These are phyloP conservation scores for Pseudomugil gertrudae DNA, from an alignment of 2,797 vertebrate genomes.

Conservation along the genomic window DNA sequence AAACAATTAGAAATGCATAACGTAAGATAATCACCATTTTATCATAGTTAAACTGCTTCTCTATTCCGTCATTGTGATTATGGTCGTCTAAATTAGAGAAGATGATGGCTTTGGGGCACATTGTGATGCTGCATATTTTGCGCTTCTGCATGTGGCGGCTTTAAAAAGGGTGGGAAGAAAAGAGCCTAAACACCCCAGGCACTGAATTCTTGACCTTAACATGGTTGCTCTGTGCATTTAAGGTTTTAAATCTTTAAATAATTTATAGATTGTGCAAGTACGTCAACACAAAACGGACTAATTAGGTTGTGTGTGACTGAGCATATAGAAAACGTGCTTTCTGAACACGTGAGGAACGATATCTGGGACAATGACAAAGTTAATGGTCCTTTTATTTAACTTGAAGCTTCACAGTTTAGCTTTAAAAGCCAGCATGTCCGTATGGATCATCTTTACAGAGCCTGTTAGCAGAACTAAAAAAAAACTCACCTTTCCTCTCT, in stretches of 20 bases:
- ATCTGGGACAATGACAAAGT: slow-evolving; percentile 16
- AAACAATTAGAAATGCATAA: slow-evolving; percentile 49
- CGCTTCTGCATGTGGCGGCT: slow-evolving; percentile 38
- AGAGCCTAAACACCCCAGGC: slow-evolving; percentile 18
- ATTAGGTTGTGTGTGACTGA: slow-evolving; percentile 1
- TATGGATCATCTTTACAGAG: slow-evolving; percentile 9
- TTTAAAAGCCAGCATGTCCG: slow-evolving; percentile 3
- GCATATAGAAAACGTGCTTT: no score
- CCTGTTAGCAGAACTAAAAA: background rate
- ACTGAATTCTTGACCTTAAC: slow-evolving; percentile 22
- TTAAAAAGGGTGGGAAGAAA: slow-evolving; percentile 14
- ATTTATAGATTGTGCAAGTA: slow-evolving; percentile 14
- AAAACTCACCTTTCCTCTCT: slow-evolving; percentile 88
- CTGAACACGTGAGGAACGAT: slow-evolving; percentile 65
- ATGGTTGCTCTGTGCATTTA: slow-evolving; percentile 12
- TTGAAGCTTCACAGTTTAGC: slow-evolving; percentile 44
- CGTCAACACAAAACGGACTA: slow-evolving; percentile 36
- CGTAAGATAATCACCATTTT: slow-evolving; percentile 46
- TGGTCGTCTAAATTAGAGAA: slow-evolving; percentile 11
- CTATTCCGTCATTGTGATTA: slow-evolving; percentile 48
- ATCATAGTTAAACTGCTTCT: slow-evolving; percentile 34
- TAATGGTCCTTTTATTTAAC: slow-evolving; percentile 39
- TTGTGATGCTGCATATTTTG: slow-evolving; percentile 48
- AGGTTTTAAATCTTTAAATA: slow-evolving; percentile 23
- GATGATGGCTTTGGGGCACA: slow-evolving; percentile 25